Conservation (phyloP, 2,888 invertebrate genomes). For the Netelia inedita region DNA sequence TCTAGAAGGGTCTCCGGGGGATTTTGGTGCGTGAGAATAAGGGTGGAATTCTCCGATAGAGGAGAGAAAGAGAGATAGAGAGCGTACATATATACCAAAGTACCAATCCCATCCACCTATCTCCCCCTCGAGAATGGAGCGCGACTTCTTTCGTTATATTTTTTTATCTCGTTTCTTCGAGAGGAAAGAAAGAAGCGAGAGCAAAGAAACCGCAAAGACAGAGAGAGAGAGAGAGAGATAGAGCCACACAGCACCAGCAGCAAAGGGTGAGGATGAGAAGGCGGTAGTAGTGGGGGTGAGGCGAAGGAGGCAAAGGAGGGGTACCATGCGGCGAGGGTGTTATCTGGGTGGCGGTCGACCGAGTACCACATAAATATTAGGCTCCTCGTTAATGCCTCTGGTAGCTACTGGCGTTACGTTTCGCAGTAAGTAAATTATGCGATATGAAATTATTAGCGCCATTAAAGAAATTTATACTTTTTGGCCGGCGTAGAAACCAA, state of each 20-base stretch:
- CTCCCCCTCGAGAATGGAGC: slow-evolving; percentile 60
- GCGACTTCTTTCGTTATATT: slow-evolving; percentile 62
- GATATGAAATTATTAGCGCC: slow-evolving; percentile 85
- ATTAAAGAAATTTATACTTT: slow-evolving; percentile 85
- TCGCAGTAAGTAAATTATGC: slow-evolving; percentile 86
- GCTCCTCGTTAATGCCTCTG: slow-evolving; percentile 85
- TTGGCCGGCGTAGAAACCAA: slow-evolving; percentile 71
- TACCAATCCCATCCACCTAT: slow-evolving; percentile 68
- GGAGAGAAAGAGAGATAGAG: not conserved
- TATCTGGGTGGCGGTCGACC: slow-evolving; percentile 84
- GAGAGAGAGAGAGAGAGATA: slow-evolving; percentile 58
- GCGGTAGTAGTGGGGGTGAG: slow-evolving; percentile 65
- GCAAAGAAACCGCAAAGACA: slow-evolving; percentile 63
- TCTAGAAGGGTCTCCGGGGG: slow-evolving; percentile 57
- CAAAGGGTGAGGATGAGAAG: slow-evolving; percentile 68
- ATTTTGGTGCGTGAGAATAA: slow-evolving; percentile 59
- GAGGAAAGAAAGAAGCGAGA: slow-evolving; percentile 56
- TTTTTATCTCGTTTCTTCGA: slow-evolving; percentile 67
- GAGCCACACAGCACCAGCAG: slow-evolving; percentile 53
- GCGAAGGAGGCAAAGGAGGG: slow-evolving; percentile 65
- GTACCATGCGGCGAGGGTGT: slow-evolving; percentile 80
- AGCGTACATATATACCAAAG: slow-evolving; percentile 43
- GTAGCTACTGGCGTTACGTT: slow-evolving; percentile 85
- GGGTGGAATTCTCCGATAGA: slow-evolving; percentile 27
- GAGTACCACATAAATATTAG: slow-evolving; percentile 85